Conservation (phyloP, 2,888 invertebrate genomes). For the Aphodius granarius region DNA sequence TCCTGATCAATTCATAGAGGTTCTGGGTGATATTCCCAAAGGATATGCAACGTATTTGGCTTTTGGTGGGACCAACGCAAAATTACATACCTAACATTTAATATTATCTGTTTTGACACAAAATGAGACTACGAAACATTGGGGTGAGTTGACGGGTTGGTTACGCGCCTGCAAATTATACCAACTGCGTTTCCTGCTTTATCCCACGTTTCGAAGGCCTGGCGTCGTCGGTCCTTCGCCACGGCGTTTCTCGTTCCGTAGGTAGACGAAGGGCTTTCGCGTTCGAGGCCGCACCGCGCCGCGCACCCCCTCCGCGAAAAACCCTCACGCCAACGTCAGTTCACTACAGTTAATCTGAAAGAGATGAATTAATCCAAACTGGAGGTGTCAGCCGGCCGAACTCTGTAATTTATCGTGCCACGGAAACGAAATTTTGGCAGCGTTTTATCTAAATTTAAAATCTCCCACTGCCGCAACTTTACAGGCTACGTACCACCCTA, state of each 20-base stretch:
- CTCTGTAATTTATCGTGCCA: conserved; percentile 51
- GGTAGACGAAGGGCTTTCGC: background rate
- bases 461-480: conserved; percentile 42
- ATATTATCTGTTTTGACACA: too few relatives aligned
- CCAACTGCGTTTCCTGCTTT: background rate
- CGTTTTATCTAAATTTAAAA: conserved; percentile 57
- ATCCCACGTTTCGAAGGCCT: background rate
- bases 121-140: background rate
- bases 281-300: background rate
- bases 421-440: conserved; percentile 56
- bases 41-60: too few relatives aligned
- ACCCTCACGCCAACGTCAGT: conserved; percentile 50
- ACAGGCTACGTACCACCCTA: background rate
- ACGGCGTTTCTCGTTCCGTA: background rate
- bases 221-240: background rate
- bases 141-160: background rate
- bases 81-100: too few relatives aligned
- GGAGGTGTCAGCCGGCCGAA: conserved; percentile 52
- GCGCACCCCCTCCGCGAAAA: background rate
- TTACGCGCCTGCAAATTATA: background rate
- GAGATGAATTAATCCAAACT: conserved; percentile 56
- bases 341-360: conserved; percentile 51
- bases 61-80: too few relatives aligned
- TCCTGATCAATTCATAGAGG: too few relatives aligned
- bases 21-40: too few relatives aligned